Percentiles rank a stretch among this genome's conserved stretches.
Conservation (phyloP, 2,888 invertebrate species). For the Pilophorus perplexus region DNA sequence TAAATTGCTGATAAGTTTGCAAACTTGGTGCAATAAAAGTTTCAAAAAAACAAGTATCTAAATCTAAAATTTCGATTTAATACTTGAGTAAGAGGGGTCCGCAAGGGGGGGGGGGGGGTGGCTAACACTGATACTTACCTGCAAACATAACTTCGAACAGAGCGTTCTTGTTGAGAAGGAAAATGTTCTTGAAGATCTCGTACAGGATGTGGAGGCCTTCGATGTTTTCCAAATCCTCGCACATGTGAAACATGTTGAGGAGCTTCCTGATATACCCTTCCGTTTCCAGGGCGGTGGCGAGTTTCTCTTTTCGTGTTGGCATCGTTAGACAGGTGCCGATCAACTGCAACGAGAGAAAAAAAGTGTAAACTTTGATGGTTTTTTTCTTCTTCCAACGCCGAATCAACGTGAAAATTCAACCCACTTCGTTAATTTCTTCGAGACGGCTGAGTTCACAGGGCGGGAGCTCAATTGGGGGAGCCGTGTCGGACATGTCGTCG, state of each 20-base stretch:
- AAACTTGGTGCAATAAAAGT: too few relatives aligned
- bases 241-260: slow-evolving; percentile 91
- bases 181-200: slow-evolving; percentile 98
- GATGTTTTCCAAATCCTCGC: slow-evolving; percentile 93
- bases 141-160: slow-evolving; percentile 97
- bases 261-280: slow-evolving; percentile 95
- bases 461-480: slow-evolving; percentile 91
- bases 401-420: background rate
- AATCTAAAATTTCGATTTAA: background rate
- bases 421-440: slow-evolving; percentile 85
- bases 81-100: background rate
- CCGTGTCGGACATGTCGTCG: slow-evolving; percentile 93
- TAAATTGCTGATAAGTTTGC: too few relatives aligned
- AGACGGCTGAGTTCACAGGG: slow-evolving; percentile 90
- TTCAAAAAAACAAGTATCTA: too few relatives aligned
- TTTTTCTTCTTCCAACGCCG: background rate
- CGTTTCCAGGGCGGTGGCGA: slow-evolving; percentile 87
- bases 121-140: slow-evolving; percentile 55
- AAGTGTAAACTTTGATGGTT: background rate
- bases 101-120: too few relatives aligned
- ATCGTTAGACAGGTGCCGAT: slow-evolving; percentile 85
- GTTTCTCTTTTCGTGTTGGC: slow-evolving; percentile 88
- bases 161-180: slow-evolving; percentile 94
- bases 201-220: slow-evolving; percentile 93
- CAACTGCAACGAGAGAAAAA: slow-evolving; percentile 53